These are phyloP conservation scores for Tetheella fluctuosa DNA, from an alignment of 2,888 invertebrate genomes.

Conservation along the genomic window DNA sequence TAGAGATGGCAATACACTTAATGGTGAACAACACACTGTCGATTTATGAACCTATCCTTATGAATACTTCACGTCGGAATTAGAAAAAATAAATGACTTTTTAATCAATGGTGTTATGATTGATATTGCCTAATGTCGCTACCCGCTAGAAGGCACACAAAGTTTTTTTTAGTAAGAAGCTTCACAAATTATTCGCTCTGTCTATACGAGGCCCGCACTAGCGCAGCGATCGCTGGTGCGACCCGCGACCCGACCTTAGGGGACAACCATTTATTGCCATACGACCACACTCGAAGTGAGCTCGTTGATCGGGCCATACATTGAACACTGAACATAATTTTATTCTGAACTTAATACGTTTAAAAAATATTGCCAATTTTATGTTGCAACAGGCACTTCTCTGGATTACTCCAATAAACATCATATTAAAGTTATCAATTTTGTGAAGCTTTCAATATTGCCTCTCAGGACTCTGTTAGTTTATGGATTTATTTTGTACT, in stretches of 20 bases:
- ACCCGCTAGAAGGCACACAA: constrained; percentile 84
- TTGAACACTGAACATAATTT: constrained; percentile 71
- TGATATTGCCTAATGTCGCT: constrained; percentile 81
- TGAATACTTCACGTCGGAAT: constrained; percentile 50
- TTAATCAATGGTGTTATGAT: constrained; percentile 66
- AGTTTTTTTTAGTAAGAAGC: constrained; percentile 82
- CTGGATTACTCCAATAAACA: constrained; percentile 84
- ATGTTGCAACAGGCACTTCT: constrained; percentile 83
- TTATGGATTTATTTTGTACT: constrained; percentile 71
- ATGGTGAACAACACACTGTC: constrained; percentile 56
- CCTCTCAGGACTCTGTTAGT: constrained; percentile 73
- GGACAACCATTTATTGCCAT: constrained; percentile 27
- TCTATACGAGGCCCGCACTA: constrained; percentile 27
- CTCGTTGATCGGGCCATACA: constrained; percentile 37
- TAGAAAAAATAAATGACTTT: constrained; percentile 58
- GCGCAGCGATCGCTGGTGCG: not conserved
- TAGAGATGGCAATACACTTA: constrained; percentile 63
- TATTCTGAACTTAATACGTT: constrained; percentile 72
- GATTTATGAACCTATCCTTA: constrained; percentile 54
- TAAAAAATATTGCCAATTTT: constrained; percentile 83
- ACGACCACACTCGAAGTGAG: constrained; percentile 31
- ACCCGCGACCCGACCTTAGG: not conserved
- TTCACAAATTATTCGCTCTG: constrained; percentile 71
- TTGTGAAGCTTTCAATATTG: constrained; percentile 76
- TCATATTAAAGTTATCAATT: constrained; percentile 78